Conservation (phyloP, 2,888 invertebrate genomes). For the Lycia hirtaria region DNA sequence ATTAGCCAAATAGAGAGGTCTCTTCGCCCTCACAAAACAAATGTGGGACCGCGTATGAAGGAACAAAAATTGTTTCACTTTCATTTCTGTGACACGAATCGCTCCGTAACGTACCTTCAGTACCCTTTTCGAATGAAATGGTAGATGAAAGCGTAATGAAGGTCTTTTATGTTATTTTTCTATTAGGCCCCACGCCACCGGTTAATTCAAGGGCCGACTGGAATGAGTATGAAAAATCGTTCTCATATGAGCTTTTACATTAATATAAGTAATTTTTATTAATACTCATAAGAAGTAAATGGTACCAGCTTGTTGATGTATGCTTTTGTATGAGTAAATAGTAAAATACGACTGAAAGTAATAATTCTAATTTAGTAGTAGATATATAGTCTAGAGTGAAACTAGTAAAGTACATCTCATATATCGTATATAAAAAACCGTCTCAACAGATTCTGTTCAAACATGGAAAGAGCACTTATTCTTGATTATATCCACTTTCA, state of each 20-base stretch:
- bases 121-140: constrained; percentile 47
- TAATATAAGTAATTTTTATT: no score
- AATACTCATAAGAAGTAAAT: no score
- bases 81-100: constrained; percentile 50
- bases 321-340: no score
- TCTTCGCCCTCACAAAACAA: constrained; percentile 59
- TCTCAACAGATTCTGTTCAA: no score
- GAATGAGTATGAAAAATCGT: constrained; percentile 17
- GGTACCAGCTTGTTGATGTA: no score
- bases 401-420: no score
- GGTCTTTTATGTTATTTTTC: constrained; percentile 43
- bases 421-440: no score
- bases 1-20: constrained; percentile 69
- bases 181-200: constrained; percentile 26
- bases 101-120: constrained; percentile 42
- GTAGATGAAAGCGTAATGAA: constrained; percentile 47
- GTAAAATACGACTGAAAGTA: no score
- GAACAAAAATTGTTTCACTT: constrained; percentile 58
- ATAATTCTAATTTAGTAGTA: no score
- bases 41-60: constrained; percentile 52
- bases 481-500: no score
- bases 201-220: constrained; percentile 11
- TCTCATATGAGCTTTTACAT: constrained; percentile 6
- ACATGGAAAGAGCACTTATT: no score
- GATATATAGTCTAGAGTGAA: no score